These are phyloP conservation scores for Drosophila suzukii DNA, from an alignment of 1,140 invertebrate species.

Conservation along the genomic window DNA sequence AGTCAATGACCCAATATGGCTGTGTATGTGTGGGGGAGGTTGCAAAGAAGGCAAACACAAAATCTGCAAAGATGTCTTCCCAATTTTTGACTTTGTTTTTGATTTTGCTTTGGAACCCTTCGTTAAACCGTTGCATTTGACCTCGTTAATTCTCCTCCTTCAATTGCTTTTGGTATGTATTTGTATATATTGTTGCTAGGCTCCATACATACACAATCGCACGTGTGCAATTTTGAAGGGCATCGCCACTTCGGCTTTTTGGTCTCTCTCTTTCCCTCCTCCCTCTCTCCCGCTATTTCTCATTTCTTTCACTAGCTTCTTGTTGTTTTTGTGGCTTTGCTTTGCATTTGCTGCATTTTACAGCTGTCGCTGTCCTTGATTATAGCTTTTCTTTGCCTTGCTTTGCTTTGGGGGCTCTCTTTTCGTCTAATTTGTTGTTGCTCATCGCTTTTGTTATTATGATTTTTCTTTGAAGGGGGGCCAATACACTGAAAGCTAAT, in stretches of 20 bases:
- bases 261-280: conserved; percentile 1
- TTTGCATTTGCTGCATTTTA: conserved; percentile 50
- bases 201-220: conserved; percentile 20
- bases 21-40: conserved; percentile 12
- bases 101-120: conserved; percentile 23
- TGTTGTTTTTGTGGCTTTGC: conserved; percentile 69
- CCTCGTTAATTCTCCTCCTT: conserved; percentile 33
- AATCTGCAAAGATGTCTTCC: conserved; percentile 36
- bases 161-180: conserved; percentile 18
- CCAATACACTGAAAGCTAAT: conserved; percentile 4
- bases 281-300: conserved; percentile 2
- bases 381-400: conserved; percentile 73
- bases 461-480: conserved; percentile 57
- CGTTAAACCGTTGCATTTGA: conserved; percentile 34
- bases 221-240: conserved; percentile 38
- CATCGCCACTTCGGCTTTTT: conserved; percentile 42
- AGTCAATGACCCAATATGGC: conserved; percentile 49
- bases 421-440: conserved; percentile 46
- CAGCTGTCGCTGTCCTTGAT: conserved; percentile 60
- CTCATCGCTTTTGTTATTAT: conserved; percentile 75
- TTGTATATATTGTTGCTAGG: conserved; percentile 34
- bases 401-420: conserved; percentile 41
- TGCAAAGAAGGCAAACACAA: conserved; percentile 26
- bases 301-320: conserved; percentile 19
- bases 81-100: conserved; percentile 34